Evolutionary conservation across 2,888 invertebrate species (phyloP), one percentile per base, ranked within the genome.

Genomic region (Tenthredo amoena): DNA sequence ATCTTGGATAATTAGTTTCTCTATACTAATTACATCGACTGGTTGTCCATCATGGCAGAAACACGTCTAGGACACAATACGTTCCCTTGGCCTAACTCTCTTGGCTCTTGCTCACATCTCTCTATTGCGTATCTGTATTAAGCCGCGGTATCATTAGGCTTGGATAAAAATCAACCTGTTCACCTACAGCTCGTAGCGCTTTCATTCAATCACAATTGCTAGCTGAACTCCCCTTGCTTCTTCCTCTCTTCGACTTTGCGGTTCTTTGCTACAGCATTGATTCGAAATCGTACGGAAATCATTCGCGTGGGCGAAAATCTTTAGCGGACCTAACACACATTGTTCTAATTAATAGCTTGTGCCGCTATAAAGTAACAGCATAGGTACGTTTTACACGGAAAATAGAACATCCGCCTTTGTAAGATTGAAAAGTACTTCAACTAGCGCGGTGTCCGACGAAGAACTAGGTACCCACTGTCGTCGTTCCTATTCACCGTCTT

Each of bases 401-500:
- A 74, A 71, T 31, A 76, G 50, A 79, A 55, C 79, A 79, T 50
- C 43, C 55, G 77, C 50, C 77, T 77, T 50, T 77, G 77, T 50
- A 15, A 31, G 50, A 77, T 77, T 7, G 77, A 10, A 37, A 26
- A 47, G 43, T 65, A 65, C 65, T 82, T 65, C 26, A 82, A 43
- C 34, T 7, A 10, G 47, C 58, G 55, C 12, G 26, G 10, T 58
- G 58, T 58, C 47, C 26, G 31, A 15, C 37, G 34, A 15, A 26
- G 37, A 79, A 58, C 34, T 81, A 65, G 37, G 62, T 81, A 62
- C 12, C 34, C 62, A 31, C 31, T 83, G 68, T 83, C 83, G 47
- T 15, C 84, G 50, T 62, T n/a, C 34, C 87, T 83, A 86, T 87
- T 85, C 87, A 86, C 85, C 87, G 87, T 88, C 87, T 74, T 21